These are phyloP conservation scores for Spheniscus humboldti DNA, from an alignment of 2,797 vertebrate genomes.

Conservation along the genomic window DNA sequence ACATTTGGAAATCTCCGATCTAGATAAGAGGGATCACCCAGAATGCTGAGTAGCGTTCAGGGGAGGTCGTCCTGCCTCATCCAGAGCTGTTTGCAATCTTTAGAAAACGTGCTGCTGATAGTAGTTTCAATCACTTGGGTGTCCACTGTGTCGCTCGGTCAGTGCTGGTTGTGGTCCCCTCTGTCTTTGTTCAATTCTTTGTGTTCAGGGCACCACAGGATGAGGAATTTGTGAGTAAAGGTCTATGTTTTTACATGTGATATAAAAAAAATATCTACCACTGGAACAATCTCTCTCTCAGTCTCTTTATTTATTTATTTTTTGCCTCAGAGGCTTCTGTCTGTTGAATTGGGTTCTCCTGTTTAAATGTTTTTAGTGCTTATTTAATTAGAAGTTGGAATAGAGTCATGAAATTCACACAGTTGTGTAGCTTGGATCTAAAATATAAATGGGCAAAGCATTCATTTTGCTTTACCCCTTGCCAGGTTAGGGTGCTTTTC, in stretches of 20 bases:
- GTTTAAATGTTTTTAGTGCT: constrained; percentile 66
- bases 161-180: neutral
- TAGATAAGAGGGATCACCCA: neutral
- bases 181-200: neutral
- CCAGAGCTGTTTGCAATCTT: neutral
- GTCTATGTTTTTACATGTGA: neutral
- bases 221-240: neutral
- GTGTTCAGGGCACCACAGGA: neutral
- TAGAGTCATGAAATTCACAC: constrained; percentile 53
- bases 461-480: constrained; percentile 30
- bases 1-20: neutral
- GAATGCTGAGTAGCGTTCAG: neutral
- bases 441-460: constrained; percentile 27
- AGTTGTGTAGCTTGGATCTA: constrained; percentile 39
- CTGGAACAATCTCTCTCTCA: neutral
- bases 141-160: neutral
- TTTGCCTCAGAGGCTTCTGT: constrained; percentile 50
- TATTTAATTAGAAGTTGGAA: constrained; percentile 73
- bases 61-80: neutral
- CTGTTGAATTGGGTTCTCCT: constrained; percentile 34
- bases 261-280: neutral
- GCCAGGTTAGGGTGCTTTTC: constrained; percentile 36
- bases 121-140: neutral
- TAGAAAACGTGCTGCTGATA: neutral
- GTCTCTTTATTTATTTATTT: constrained; percentile 28